Evolutionary conservation across 2,797 vertebrate species (phyloP).

Genomic region (Pristis pectinata): DNA sequence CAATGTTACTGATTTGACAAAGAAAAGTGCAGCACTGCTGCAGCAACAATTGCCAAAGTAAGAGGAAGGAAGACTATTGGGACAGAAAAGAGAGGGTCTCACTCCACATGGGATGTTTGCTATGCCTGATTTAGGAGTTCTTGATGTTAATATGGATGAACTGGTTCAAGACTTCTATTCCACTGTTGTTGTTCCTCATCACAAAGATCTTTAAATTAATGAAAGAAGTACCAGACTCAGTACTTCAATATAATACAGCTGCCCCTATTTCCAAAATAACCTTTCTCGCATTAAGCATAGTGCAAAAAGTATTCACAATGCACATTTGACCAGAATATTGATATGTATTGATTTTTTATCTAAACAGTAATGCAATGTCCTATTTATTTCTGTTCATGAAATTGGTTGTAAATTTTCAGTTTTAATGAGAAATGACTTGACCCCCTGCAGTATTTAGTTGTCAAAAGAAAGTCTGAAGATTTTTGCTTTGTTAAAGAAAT

Average conservation of each 20-base stretch:
- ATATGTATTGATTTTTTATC: background rate
- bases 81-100: background rate
- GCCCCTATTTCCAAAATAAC: background rate
- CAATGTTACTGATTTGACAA: background rate
- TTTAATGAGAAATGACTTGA: background rate
- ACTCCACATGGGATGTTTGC: background rate
- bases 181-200: background rate
- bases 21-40: background rate
- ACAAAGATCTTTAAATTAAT: background rate
- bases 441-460: background rate
- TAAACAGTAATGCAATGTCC: background rate
- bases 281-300: slow-evolving; percentile 49
- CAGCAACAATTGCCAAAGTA: no score
- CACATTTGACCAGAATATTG: background rate
- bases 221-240: background rate
- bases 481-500: slow-evolving; percentile 48
- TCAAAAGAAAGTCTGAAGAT: background rate
- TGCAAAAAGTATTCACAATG: slow-evolving; percentile 42
- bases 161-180: background rate
- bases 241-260: background rate
- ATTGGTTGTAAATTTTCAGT: background rate
- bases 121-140: background rate
- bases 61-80: background rate
- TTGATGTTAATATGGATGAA: background rate
- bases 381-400: background rate